phyloP scores from a whole-genome alignment of 2,113 vertebrate genomes.

The Anoura caudifer region DNA sequence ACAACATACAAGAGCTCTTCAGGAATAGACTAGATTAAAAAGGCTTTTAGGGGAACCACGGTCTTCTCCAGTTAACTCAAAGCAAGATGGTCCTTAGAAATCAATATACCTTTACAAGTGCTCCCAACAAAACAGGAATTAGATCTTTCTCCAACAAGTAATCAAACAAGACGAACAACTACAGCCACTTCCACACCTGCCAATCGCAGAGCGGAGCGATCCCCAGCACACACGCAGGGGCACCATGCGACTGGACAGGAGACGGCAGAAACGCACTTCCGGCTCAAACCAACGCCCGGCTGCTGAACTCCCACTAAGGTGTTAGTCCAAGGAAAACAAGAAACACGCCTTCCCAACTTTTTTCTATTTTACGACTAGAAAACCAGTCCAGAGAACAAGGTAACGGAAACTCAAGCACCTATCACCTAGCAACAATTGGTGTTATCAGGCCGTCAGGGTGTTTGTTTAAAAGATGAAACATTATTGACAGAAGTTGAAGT shows the following conservation, averaged over 20 bases:
- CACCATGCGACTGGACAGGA: not conserved
- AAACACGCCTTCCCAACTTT: not conserved
- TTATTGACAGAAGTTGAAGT: not conserved
- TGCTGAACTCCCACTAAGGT: rapidly evolving
- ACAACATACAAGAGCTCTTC: not conserved
- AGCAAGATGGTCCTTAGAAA: slow-evolving; percentile 8
- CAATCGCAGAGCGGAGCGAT: not conserved
- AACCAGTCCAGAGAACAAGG: not conserved
- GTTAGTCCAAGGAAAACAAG: not conserved
- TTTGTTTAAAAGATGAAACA: not conserved
- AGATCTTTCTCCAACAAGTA: slow-evolving; percentile 32
- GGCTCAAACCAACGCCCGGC: not conserved
- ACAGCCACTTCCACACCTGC: not conserved
- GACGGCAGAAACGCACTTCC: not conserved
- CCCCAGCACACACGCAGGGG: rapidly evolving
- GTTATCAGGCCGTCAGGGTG: not conserved
- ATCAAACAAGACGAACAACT: not conserved
- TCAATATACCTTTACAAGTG: not conserved
- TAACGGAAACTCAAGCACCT: not conserved
- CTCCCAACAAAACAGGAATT: not conserved
- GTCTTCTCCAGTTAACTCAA: not conserved
- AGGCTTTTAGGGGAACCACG: not conserved
- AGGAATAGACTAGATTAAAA: not conserved
- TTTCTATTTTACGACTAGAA: not conserved
- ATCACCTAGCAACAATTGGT: not conserved